These are phyloP conservation scores for Anisognathus igniventris DNA, from an alignment of 2,797 vertebrate genomes.

Conservation along the genomic window DNA sequence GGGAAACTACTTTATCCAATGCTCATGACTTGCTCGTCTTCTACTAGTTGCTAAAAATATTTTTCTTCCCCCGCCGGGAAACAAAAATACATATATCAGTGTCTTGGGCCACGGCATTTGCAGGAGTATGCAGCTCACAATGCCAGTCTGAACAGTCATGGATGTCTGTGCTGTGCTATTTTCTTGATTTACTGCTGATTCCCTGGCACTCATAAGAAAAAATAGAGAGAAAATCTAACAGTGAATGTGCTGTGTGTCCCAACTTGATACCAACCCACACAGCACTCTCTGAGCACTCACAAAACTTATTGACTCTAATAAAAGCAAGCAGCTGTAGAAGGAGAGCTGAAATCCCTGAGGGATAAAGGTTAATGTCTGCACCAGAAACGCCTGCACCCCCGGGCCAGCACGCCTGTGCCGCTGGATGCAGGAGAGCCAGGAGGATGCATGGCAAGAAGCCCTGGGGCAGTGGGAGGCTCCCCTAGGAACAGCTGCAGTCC, in stretches of 20 bases:
- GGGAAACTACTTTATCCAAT: neutral
- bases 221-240: neutral
- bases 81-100: neutral
- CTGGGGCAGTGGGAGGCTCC: neutral
- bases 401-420: rapidly evolving
- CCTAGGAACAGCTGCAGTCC: neutral
- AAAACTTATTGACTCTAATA: neutral
- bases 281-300: neutral
- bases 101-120: neutral
- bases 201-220: neutral
- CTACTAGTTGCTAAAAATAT: neutral
- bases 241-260: neutral
- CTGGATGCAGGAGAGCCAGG: neutral
- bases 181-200: neutral
- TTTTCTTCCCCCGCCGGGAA: neutral
- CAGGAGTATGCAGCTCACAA: rapidly evolving
- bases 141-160: neutral
- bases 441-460: rapidly evolving
- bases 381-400: neutral
- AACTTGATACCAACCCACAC: neutral
- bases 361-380: neutral
- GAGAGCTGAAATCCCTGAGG: neutral
- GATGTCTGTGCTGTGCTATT: neutral
- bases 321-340: neutral
- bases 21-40: neutral